These are phyloP conservation scores for Neomicropteryx cornuta DNA, from an alignment of 1,140 invertebrate species.

Conservation along the genomic window DNA sequence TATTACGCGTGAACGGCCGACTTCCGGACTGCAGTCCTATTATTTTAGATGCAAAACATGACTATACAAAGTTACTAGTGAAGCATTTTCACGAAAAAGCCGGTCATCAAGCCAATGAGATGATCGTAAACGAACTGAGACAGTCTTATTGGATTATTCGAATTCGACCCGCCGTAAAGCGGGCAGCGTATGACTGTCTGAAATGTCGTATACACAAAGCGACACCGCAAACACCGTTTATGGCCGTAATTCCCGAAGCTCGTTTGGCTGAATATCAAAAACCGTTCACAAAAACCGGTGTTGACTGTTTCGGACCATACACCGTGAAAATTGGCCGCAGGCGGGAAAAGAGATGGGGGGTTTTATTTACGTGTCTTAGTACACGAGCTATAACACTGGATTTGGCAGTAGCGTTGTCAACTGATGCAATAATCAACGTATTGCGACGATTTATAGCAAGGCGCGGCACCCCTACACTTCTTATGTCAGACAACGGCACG, in stretches of 20 bases:
- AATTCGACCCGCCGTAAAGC: not conserved
- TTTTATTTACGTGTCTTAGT: conserved; percentile 19
- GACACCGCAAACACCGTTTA: conserved; percentile 7
- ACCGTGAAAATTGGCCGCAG: conserved; percentile 10
- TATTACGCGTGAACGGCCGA: conserved; percentile 7
- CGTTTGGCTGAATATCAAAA: conserved; percentile 9
- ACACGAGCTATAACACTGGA: conserved; percentile 20
- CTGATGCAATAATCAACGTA: conserved; percentile 13
- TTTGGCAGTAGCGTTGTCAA: conserved; percentile 12
- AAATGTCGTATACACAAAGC: conserved; percentile 7
- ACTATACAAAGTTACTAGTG: conserved; percentile 12
- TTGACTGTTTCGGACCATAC: conserved; percentile 20
- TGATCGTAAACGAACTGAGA: conserved; percentile 12
- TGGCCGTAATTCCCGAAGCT: conserved; percentile 15
- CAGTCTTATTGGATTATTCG: conserved; percentile 8
- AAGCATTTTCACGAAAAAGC: conserved; percentile 9
- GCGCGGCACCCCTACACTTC: conserved; percentile 8
- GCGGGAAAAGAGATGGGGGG: conserved; percentile 19
- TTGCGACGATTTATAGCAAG: conserved; percentile 16
- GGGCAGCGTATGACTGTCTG: not conserved
- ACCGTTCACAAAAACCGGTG: conserved; percentile 13
- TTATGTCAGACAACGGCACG: conserved; percentile 19
- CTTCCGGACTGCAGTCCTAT: conserved; percentile 2
- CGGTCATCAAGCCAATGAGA: conserved; percentile 12
- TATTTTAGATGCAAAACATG: conserved; percentile 10